These are phyloP conservation scores for Dasysyrphus tricinctus DNA, from an alignment of 2,888 invertebrate genomes.

Conservation along the genomic window DNA sequence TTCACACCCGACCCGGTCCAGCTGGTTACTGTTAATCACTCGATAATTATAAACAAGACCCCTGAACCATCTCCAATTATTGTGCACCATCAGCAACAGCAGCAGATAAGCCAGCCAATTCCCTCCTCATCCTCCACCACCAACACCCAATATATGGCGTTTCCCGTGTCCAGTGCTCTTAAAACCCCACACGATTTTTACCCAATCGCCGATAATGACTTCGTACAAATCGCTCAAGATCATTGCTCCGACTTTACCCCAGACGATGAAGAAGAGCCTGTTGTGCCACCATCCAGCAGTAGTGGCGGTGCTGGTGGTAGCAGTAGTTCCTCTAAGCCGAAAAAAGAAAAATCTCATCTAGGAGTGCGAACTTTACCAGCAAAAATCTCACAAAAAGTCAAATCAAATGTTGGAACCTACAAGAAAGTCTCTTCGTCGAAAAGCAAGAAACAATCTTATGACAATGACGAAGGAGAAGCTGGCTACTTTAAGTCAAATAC, in stretches of 20 bases:
- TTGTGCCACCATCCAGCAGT: slow-evolving; percentile 77
- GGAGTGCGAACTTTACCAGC: slow-evolving; percentile 82
- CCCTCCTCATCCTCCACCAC: slow-evolving; percentile 61
- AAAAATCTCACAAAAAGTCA: slow-evolving; percentile 83
- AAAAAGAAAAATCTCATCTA: slow-evolving; percentile 82
- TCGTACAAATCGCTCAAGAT: slow-evolving; percentile 82
- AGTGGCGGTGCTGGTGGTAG: slow-evolving; percentile 43
- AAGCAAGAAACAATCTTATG: slow-evolving; percentile 69
- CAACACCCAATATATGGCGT: slow-evolving; percentile 70
- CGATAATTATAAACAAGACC: slow-evolving; percentile 83
- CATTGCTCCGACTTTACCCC: slow-evolving; percentile 82
- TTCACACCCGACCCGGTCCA: slow-evolving; percentile 76
- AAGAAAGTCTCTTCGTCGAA: slow-evolving; percentile 81
- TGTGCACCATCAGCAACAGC: slow-evolving; percentile 70
- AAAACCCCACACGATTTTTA: slow-evolving; percentile 78
- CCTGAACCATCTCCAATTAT: slow-evolving; percentile 78
- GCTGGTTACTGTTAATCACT: slow-evolving; percentile 82
- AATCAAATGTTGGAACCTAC: slow-evolving; percentile 79
- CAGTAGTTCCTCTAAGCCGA: slow-evolving; percentile 78
- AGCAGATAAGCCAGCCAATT: slow-evolving; percentile 52
- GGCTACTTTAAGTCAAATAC: slow-evolving; percentile 82
- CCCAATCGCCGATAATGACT: slow-evolving; percentile 82
- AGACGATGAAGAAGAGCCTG: slow-evolving; percentile 83
- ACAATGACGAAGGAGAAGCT: slow-evolving; percentile 64
- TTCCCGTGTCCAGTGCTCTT: slow-evolving; percentile 73